Evolutionary conservation across 2,113 vertebrate species (phyloP), one percentile per base, ranked within the genome.

Genomic region (Halichoeres trimaculatus): DNA sequence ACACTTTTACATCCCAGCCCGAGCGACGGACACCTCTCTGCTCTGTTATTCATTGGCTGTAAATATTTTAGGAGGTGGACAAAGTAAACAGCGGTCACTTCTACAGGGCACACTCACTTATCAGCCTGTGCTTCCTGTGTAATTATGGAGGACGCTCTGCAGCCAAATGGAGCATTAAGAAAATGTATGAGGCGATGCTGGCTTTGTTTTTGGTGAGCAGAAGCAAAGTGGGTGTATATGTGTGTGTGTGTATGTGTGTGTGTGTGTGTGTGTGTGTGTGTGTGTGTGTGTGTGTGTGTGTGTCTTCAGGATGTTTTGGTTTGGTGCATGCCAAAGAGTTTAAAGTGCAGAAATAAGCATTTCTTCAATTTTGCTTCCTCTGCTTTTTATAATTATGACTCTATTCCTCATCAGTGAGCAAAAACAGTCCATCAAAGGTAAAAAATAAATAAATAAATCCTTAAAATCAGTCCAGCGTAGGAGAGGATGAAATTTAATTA

Each of bases 141-240:
- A 85, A 88, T 88, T 90, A 84, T 52, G 63, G 66, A 20, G 41
- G 41, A 76, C 70, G 23, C 63, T 66, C 24, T 62, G 70, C 41
- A 69, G 88, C 79, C 87, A 87, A 88, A 80, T 76, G 74, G 84
- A 76, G 72, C 75, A 89, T 88, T 86, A 84, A 48, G 78, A 71
- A 78, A 85, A 86, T 74, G 77, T 75, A 84, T 69, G 56, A 70
- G 73, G 51, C 48, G 12, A 57, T 20, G 57, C 65, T 65, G 50
- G 8, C 58, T 53, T 76, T 73, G 84, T 70, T 87, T 85, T 79
- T 58, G 70, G 62, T 70, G 36, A 79, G 69, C 59, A 56, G 55
- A 62, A 52, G 59, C 55, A 24, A 65, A 5, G 16, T 8, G 51
- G 13, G 13, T 69, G 48, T 54, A 51, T 61, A n/a, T n/a, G n/a